These are phyloP conservation scores for Sebastes steindachneri DNA, from an alignment of 2,797 vertebrate genomes.

Conservation along the genomic window DNA sequence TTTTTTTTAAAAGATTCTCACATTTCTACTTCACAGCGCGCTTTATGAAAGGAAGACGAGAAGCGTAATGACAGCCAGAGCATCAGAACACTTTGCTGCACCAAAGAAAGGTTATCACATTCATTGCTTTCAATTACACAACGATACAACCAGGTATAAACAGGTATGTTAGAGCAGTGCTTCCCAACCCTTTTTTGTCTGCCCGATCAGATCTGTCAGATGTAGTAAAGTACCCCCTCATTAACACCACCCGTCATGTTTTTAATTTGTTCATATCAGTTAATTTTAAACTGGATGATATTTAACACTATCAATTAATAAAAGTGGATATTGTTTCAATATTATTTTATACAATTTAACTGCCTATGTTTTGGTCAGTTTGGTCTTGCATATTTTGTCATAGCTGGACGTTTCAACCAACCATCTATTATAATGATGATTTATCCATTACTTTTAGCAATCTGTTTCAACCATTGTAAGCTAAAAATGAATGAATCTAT, in stretches of 20 bases:
- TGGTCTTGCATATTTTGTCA: background rate
- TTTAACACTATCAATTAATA: background rate
- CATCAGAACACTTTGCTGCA: background rate
- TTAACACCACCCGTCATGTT: background rate
- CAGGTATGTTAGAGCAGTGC: background rate
- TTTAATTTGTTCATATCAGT: background rate
- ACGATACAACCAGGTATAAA: background rate
- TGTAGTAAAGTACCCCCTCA: background rate
- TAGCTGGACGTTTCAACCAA: background rate
- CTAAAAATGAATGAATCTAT: no score
- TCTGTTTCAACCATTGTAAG: no score
- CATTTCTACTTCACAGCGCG: constrained; percentile 20
- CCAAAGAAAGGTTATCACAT: background rate
- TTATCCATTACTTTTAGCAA: background rate
- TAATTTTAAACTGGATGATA: background rate
- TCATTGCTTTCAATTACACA: background rate
- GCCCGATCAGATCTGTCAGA: background rate
- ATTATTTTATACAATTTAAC: background rate
- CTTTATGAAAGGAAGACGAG: background rate
- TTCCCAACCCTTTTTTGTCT: background rate
- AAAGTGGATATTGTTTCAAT: background rate
- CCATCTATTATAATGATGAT: background rate
- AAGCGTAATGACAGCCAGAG: constrained; percentile 11
- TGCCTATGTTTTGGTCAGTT: background rate
- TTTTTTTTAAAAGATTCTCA: constrained; percentile 7